phyloP scores from a whole-genome alignment of 2,888 invertebrate species.

The Trypoxylon attenuatum region DNA sequence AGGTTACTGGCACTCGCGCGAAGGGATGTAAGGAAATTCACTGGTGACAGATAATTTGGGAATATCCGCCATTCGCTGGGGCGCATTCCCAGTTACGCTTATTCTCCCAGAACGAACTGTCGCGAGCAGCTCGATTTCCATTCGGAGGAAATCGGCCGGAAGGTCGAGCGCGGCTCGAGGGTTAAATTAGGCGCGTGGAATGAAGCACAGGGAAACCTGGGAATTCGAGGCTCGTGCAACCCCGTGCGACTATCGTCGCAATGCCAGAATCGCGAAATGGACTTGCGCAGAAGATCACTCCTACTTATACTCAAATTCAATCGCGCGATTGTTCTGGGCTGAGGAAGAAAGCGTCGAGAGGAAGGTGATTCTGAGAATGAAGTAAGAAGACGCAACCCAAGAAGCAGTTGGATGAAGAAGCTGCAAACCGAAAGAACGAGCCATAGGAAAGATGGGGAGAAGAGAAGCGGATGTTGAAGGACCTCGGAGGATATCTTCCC shows the following conservation, averaged over 20 bases:
- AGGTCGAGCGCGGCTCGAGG: constrained; percentile 40
- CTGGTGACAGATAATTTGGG: constrained; percentile 40
- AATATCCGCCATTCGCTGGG: constrained; percentile 30
- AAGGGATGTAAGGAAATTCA: constrained; percentile 32
- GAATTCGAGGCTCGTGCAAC: constrained; percentile 27
- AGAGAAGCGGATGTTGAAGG: constrained; percentile 24
- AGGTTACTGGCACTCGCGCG: neutral
- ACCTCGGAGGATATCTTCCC: constrained; percentile 40
- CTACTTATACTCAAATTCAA: constrained; percentile 25
- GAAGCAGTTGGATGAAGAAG: constrained; percentile 8
- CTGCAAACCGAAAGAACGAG: constrained; percentile 7
- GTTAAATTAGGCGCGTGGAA: constrained; percentile 55
- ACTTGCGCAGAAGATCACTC: constrained; percentile 7
- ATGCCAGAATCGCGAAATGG: neutral
- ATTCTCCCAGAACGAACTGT: constrained; percentile 45
- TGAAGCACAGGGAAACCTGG: constrained; percentile 31
- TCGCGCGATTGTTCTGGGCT: neutral
- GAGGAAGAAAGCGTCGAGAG: too few species aligned
- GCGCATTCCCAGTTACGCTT: constrained; percentile 41
- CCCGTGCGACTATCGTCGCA: constrained; percentile 10
- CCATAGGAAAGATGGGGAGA: neutral
- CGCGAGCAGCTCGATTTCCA: constrained; percentile 50
- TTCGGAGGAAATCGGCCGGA: constrained; percentile 55
- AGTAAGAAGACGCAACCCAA: constrained; percentile 1
- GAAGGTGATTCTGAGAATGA: neutral